Conservation (phyloP, 2,888 invertebrate species). For the Andrena trimmerana region DNA sequence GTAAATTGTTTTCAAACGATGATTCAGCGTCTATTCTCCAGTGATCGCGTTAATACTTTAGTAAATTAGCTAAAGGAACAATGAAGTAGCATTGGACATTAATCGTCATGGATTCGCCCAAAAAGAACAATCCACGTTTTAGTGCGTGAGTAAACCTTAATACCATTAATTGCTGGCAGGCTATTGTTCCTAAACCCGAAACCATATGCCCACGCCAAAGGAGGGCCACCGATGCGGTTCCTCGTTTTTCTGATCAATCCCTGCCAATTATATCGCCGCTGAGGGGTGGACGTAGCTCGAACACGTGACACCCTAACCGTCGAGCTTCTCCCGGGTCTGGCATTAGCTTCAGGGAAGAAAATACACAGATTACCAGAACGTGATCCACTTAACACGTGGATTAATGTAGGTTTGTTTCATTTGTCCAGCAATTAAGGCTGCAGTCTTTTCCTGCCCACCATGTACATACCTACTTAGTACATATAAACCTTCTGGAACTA, state of each 20-base stretch:
- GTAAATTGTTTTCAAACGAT: too few relatives aligned
- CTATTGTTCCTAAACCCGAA: conserved; percentile 52
- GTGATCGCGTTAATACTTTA: too few relatives aligned
- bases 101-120: too few relatives aligned
- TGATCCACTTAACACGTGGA: conserved; percentile 62
- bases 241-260: conserved; percentile 56
- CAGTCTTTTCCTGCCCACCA: too few relatives aligned
- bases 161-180: conserved; percentile 53
- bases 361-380: conserved; percentile 61
- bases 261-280: conserved; percentile 61
- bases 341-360: conserved; percentile 54
- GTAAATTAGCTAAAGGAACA: too few relatives aligned
- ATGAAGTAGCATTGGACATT: too few relatives aligned
- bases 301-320: conserved; percentile 44
- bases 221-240: conserved; percentile 20
- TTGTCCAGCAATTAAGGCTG: too few relatives aligned
- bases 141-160: conserved; percentile 17
- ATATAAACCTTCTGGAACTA: too few relatives aligned
- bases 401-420: conserved; percentile 34
- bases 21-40: too few relatives aligned
- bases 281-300: conserved; percentile 20
- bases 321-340: conserved; percentile 22
- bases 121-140: neutral
- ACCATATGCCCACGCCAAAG: conserved; percentile 52
- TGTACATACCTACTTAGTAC: too few relatives aligned